Conservation (phyloP, 2,888 invertebrate genomes). For the Thera obeliscata region DNA sequence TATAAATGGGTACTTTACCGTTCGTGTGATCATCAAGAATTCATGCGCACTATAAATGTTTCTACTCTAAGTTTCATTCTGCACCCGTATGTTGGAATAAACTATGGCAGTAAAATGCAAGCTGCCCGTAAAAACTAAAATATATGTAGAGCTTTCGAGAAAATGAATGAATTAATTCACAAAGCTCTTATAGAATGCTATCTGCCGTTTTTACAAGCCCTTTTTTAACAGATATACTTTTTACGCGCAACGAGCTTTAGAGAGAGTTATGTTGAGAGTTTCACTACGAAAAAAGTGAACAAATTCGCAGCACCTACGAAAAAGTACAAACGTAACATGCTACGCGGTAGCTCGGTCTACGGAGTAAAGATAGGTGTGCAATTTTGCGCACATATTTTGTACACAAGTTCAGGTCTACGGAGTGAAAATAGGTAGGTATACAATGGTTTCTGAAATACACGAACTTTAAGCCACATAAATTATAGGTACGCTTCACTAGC, state of each 20-base stretch:
- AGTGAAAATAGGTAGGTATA: too few species aligned
- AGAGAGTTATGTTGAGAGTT: too few species aligned
- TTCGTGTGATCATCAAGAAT: neutral
- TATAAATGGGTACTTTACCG: neutral
- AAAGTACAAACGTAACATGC: too few species aligned
- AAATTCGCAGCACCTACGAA: neutral
- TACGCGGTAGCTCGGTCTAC: neutral
- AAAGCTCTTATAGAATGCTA: neutral
- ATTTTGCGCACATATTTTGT: too few species aligned
- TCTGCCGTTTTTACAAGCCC: neutral
- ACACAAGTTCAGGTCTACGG: too few species aligned
- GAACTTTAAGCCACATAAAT: too few species aligned
- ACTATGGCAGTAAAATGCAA: constrained; percentile 1
- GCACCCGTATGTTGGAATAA: neutral
- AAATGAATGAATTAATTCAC: neutral
- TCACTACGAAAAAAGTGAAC: neutral
- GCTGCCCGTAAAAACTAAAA: neutral
- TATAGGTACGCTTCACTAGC: too few species aligned
- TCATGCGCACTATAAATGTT: neutral
- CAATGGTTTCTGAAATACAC: too few species aligned
- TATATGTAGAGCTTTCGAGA: neutral
- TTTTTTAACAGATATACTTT: too few species aligned
- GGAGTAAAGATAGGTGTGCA: neutral
- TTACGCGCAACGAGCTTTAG: too few species aligned
- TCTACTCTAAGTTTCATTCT: neutral